These are phyloP conservation scores for Scarus forsteni DNA, from an alignment of 2,797 vertebrate species.

Conservation along the genomic window DNA sequence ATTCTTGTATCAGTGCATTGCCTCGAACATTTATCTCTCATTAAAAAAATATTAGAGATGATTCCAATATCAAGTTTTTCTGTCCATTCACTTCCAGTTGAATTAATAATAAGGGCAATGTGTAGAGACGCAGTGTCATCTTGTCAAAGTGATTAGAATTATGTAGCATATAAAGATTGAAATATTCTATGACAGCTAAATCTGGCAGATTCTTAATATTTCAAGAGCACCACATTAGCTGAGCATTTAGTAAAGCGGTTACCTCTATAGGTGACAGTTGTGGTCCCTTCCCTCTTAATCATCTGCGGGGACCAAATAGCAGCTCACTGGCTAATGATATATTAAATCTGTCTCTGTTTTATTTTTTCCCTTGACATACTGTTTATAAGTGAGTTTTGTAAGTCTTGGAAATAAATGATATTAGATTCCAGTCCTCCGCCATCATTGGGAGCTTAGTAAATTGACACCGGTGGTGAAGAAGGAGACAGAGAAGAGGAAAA, in stretches of 20 bases:
- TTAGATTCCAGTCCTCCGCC: conserved; percentile 25
- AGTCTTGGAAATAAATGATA: conserved; percentile 46
- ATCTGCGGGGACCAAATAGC: conserved; percentile 19
- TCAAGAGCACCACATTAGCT: background rate
- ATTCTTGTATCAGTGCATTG: no score
- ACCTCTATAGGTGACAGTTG: background rate
- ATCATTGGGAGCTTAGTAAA: conserved; percentile 36
- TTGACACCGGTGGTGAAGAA: conserved; percentile 36
- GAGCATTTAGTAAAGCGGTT: background rate
- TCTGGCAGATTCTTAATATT: background rate
- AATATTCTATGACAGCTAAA: background rate
- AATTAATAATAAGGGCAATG: no score
- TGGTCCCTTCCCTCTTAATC: conserved; percentile 14
- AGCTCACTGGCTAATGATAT: conserved; percentile 13
- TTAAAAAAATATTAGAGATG: no score
- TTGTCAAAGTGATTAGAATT: no score
- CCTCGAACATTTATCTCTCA: no score
- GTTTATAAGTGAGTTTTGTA: conserved; percentile 37
- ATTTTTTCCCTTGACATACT: conserved; percentile 24
- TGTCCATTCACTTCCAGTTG: no score
- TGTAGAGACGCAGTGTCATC: no score
- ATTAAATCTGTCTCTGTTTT: conserved; percentile 34
- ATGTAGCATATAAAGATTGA: background rate
- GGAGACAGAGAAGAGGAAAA: conserved; percentile 3
- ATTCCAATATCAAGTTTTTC: no score